Conservation (phyloP, 2,113 vertebrate genomes). For the Aleadryas rufinucha region DNA sequence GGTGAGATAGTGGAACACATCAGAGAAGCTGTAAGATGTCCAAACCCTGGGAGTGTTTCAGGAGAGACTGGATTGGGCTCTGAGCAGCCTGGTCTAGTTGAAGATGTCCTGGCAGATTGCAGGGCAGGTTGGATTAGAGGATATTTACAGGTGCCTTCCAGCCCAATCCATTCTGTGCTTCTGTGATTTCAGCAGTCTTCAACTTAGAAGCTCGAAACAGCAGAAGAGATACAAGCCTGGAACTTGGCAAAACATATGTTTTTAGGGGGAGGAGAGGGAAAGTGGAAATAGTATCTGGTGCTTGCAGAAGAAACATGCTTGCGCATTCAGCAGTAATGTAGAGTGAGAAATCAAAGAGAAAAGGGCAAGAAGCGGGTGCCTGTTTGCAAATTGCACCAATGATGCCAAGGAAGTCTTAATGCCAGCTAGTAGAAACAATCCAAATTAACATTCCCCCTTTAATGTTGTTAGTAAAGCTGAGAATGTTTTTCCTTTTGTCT, state of each 20-base stretch:
- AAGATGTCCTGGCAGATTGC: not conserved
- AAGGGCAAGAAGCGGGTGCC: accelerated
- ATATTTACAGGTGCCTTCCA: not conserved
- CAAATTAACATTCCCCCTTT: not conserved
- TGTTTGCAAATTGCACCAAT: not conserved
- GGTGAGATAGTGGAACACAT: not conserved
- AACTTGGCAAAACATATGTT: not conserved
- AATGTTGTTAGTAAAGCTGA: not conserved
- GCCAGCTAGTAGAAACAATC: not conserved
- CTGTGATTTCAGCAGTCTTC: not conserved
- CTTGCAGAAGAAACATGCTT: not conserved
- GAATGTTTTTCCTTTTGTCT: not conserved
- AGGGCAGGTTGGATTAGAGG: not conserved
- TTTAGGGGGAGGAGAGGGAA: not conserved
- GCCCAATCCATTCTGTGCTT: not conserved
- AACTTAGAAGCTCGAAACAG: not conserved
- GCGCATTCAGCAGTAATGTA: not conserved
- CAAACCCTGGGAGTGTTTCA: not conserved
- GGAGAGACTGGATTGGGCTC: not conserved
- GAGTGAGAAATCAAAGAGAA: not conserved
- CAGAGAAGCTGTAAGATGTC: not conserved
- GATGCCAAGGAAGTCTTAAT: not conserved
- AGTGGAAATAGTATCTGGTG: not conserved
- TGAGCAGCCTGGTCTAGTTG: not conserved
- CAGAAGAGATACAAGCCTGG: not conserved